Evolutionary conservation across 2,797 vertebrate species (phyloP).

Genomic region (Megalops cyprinoides): DNA sequence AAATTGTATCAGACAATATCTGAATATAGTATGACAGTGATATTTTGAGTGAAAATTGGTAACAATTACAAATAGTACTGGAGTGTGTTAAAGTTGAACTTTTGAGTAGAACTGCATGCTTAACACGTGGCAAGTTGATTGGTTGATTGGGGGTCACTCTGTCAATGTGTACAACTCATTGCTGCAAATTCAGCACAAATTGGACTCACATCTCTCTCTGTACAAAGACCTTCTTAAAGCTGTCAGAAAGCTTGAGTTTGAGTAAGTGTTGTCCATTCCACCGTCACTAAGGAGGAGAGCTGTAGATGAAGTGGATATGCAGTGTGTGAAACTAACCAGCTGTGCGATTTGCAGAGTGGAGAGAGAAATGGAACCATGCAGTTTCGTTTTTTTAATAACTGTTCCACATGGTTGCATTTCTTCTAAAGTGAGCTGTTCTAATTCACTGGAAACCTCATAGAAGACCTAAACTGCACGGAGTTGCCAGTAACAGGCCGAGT

Average conservation of each 20-base stretch:
- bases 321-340: conserved; percentile 52
- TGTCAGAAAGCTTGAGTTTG: background rate
- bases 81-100: no score
- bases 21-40: background rate
- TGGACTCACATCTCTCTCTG: background rate
- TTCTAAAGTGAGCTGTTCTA: background rate
- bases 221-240: background rate
- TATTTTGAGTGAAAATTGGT: no score
- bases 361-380: conserved; percentile 38
- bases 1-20: no score
- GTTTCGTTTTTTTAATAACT: background rate
- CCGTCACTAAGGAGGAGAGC: background rate
- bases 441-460: conserved; percentile 52
- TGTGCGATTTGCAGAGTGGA: conserved; percentile 32
- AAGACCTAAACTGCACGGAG: conserved; percentile 37
- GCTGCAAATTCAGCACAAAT: background rate
- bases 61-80: no score
- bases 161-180: background rate
- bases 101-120: no score
- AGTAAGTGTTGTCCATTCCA: background rate
- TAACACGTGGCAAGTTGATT: background rate
- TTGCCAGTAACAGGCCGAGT: background rate
- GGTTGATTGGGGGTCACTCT: background rate
- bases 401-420: conserved; percentile 15
- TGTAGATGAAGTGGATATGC: conserved; percentile 67